A percentile compares a stretch with the other conserved stretches of the same genome.
phyloP scores from a whole-genome alignment of 2,888 invertebrate genomes.

The Perdita meconis region DNA sequence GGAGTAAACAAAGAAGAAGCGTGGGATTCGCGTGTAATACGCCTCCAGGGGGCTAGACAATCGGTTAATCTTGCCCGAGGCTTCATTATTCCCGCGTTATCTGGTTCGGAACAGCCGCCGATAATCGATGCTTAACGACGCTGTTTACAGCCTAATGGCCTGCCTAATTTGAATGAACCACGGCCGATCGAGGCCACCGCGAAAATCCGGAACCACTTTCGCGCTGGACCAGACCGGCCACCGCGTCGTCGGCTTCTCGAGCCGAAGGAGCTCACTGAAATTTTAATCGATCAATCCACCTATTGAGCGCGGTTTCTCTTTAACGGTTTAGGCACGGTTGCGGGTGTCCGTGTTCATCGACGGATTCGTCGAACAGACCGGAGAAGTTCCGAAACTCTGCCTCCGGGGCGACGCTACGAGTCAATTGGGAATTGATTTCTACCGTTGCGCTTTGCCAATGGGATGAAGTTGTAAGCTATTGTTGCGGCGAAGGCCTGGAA shows the following conservation, averaged over 20 bases:
- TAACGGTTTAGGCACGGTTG: conserved; percentile 26
- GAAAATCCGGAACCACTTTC: background rate
- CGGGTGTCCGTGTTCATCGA: conserved; percentile 3
- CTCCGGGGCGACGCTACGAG: conserved; percentile 25
- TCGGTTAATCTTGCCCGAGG: conserved; percentile 61
- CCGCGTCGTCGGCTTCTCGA: background rate
- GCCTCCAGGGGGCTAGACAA: conserved; percentile 49
- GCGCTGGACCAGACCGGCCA: background rate
- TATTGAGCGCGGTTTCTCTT: background rate
- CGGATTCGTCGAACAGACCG: conserved; percentile 1
- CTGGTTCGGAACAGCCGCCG: conserved; percentile 49
- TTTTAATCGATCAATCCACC: conserved; percentile 11
- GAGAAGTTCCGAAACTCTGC: conserved; percentile 21
- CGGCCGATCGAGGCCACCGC: conserved; percentile 22
- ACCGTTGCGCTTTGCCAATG: too few relatives aligned
- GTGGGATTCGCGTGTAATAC: conserved; percentile 49
- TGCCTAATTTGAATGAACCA: conserved; percentile 64
- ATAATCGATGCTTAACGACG: conserved; percentile 72
- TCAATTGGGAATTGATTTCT: conserved; percentile 43
- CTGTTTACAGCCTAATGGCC: conserved; percentile 69
- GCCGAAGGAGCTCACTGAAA: background rate
- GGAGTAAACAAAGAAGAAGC: conserved; percentile 53
- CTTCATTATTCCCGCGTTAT: conserved; percentile 71
- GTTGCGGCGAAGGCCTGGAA: too few relatives aligned
- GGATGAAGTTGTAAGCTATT: too few relatives aligned